Base-by-base conservation (phyloP, 2,888 invertebrate genomes). In the Julus scanicus region DNA sequence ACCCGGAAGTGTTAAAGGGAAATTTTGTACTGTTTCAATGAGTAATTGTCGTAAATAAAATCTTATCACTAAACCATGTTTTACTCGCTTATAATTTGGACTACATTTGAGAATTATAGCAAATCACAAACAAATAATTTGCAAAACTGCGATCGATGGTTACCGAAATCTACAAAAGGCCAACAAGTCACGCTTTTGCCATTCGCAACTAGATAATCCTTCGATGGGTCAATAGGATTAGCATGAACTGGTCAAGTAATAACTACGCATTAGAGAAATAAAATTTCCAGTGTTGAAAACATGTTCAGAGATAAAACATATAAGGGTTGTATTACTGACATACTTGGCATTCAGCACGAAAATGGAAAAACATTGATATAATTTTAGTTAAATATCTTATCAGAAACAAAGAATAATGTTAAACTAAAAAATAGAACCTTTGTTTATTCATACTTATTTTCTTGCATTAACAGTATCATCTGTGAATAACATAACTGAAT, bases 171-270 rank as follows among this genome's bases (percentile, higher is more conserved):
- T 80, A 29, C 80, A 37, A 80, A 15, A 80, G 11, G 80, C 37
- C 15, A 37, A 80, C 80, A 80, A 80, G 80, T 80, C 80, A 80
- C 80, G 80, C 37, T 37, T 80, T 80, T 80, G 80, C 37, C 37
- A 80, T 80, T 80, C 80, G 13, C 37, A 39, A 80, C 15, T 80
- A 37, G 15, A 5, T 80, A 29, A 80, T 37, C 37, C 13, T 80
- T 15, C 80, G 37, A 29, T 15, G 37, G 80, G 80, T 80, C 80
- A 80, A 80, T 39, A 37, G 9, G 80, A 80, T 80, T 13, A 39
- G 13, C 80, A 37, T 63, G 1, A n/a, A n/a, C 63, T n/a, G 20
- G 11, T 11, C 15, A 39, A 29, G 63, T 71, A 71, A 29, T 71
- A 71, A 71, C 5, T 29, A 29, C 63, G 20, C 6, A 37, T 71